Base-by-base conservation (phyloP, 2,888 invertebrate genomes). In the Mesoligia furuncula region DNA sequence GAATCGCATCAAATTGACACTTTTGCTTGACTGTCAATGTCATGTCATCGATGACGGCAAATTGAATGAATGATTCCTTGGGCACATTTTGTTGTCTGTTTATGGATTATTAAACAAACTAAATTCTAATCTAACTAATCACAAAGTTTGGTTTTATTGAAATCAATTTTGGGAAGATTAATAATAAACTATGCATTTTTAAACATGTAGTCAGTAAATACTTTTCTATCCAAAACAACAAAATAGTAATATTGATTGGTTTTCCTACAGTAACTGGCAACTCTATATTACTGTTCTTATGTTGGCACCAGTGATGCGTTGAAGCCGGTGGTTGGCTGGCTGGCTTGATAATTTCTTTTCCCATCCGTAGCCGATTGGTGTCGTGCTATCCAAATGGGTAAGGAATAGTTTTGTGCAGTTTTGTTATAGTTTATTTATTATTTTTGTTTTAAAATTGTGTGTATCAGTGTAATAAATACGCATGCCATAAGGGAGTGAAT, bases 371-470 rank as follows among this genome's bases (percentile, higher is more conserved):
- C 96, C 96, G 96, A 96, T 95, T 94, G 95, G 96, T 96, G 96
- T 97, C 96, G 96, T 94, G 97, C 96, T 96, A 95, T 94, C 95
- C 91, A 93, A 96, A 97, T 97, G 97, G 97, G 97, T 97, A 96
- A 97, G 97, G 92, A 94, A 91, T 92, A 93, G 95, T 95, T 96
- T 95, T 95, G 95, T 93, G 94, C 87, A 86, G 87, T 91, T 92
- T 92, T 93, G 91, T 91, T 90, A 85, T 89, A 90, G 87, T 94
- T 94, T 92, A 88, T 89, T 90, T 91, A 87, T 88, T 89, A 90
- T 89, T 91, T 91, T 90, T 88, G 75, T 89, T 89, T 90, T 89
- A 85, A 80, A 87, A 91, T 87, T 83, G 90, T 93, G 91, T 89
- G 90, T 88, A 88, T 87, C 89, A 94, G 95, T 95, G 94, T 85